Conservation (phyloP, 2,888 invertebrate genomes). For the Athrips mouffetella region DNA sequence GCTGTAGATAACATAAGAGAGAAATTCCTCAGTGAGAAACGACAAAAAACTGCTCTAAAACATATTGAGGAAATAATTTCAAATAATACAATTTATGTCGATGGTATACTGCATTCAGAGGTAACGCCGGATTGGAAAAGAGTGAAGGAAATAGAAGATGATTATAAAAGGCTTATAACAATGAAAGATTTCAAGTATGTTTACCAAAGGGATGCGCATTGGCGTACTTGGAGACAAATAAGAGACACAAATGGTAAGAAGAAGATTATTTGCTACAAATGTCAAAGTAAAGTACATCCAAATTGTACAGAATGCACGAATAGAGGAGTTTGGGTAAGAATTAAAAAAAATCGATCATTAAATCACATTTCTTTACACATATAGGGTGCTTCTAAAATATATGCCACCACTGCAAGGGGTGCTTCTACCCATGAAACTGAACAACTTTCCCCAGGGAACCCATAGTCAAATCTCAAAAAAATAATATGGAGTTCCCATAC, state of each 20-base stretch:
- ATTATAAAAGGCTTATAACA: slow-evolving; percentile 37
- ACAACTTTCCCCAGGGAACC: no score
- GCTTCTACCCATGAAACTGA: no score
- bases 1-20: not conserved
- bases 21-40: not conserved
- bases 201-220: slow-evolving; percentile 48
- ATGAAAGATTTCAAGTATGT: slow-evolving; percentile 48
- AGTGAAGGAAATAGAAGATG: slow-evolving; percentile 35
- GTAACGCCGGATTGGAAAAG: slow-evolving; percentile 23
- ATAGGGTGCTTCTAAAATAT: no score
- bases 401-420: no score
- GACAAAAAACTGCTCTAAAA: not conserved
- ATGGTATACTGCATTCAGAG: slow-evolving; percentile 39
- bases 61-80: slow-evolving; percentile 17
- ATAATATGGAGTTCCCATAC: no score
- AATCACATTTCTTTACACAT: no score
- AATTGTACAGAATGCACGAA: slow-evolving; percentile 33
- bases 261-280: slow-evolving; percentile 43
- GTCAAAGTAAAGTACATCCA: slow-evolving; percentile 31
- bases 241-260: slow-evolving; percentile 24
- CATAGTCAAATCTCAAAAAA: no score
- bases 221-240: slow-evolving; percentile 57
- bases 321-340: slow-evolving; percentile 49
- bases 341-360: not conserved
- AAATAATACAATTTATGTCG: slow-evolving; percentile 33